Percentiles rank a stretch among this genome's conserved stretches.
phyloP scores from a whole-genome alignment of 2,888 invertebrate species.

The Ichneumoninae sp. region DNA sequence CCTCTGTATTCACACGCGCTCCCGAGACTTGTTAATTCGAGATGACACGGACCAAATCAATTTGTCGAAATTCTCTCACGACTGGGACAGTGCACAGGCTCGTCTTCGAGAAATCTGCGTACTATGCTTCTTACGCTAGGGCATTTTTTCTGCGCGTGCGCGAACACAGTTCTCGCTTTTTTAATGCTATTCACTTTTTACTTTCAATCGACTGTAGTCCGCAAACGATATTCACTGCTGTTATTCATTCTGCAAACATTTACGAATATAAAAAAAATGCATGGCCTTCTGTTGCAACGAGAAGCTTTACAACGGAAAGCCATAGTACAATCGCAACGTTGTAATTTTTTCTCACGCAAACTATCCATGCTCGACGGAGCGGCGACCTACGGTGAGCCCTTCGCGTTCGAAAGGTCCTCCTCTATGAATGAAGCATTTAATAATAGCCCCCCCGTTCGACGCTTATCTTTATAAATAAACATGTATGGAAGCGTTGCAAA shows the following conservation, averaged over 20 bases:
- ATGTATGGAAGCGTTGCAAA: conserved; percentile 45
- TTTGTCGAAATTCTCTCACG: conserved; percentile 46
- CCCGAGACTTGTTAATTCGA: conserved; percentile 29
- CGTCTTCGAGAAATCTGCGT: background rate
- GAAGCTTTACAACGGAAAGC: conserved; percentile 9
- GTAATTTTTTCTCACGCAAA: conserved; percentile 32
- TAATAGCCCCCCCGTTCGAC: conserved; percentile 44
- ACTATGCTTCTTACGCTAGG: background rate
- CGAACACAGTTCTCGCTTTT: background rate
- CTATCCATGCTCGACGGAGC: conserved; percentile 15
- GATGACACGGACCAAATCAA: conserved; percentile 26
- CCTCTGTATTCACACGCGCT: conserved; percentile 24
- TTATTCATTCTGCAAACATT: background rate
- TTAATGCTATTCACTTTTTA: background rate
- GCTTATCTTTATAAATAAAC: conserved; percentile 55
- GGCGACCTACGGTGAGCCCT: conserved; percentile 16
- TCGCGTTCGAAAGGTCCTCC: conserved; percentile 36
- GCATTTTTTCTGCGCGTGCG: background rate
- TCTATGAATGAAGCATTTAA: conserved; percentile 61
- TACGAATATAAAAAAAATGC: background rate
- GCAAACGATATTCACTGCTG: background rate
- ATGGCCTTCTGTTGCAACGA: background rate
- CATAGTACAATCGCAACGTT: background rate
- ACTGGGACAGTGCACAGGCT: background rate
- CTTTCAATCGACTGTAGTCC: background rate